Evolutionary conservation across 2,888 invertebrate species (phyloP).

Genomic region (Morpho deidamia): DNA sequence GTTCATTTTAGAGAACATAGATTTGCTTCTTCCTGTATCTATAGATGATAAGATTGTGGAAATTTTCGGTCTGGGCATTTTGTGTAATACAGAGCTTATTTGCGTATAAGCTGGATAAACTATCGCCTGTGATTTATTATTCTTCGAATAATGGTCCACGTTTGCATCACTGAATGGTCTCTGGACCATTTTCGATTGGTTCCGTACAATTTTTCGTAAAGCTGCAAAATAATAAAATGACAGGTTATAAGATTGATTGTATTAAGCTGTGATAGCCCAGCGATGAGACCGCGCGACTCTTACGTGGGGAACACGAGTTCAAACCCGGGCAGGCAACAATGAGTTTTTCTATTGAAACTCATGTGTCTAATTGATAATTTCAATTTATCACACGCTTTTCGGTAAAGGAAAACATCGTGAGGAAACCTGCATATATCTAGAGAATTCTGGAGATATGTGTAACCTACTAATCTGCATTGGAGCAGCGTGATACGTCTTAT

Average conservation of each 20-base stretch:
- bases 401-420: no score
- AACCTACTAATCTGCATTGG: no score
- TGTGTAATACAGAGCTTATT: constrained; percentile 41
- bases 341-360: no score
- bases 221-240: constrained; percentile 40
- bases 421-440: no score
- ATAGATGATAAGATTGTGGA: constrained; percentile 44
- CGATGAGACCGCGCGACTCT: no score
- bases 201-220: constrained; percentile 61
- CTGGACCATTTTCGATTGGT: constrained; percentile 65
- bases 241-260: not conserved
- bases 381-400: no score
- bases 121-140: constrained; percentile 27
- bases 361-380: no score
- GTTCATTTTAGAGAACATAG: constrained; percentile 36
- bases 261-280: no score
- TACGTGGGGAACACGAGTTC: no score
- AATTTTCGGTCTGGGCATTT: constrained; percentile 43
- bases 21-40: constrained; percentile 37
- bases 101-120: constrained; percentile 38
- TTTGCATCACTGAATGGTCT: constrained; percentile 51
- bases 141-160: constrained; percentile 17
- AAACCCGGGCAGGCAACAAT: no score
- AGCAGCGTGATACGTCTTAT: no score
- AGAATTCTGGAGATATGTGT: no score